Evolutionary conservation across 1,140 invertebrate genomes (phyloP), one percentile per base, ranked within the genome.

Genomic region (Aphelinus certus): DNA sequence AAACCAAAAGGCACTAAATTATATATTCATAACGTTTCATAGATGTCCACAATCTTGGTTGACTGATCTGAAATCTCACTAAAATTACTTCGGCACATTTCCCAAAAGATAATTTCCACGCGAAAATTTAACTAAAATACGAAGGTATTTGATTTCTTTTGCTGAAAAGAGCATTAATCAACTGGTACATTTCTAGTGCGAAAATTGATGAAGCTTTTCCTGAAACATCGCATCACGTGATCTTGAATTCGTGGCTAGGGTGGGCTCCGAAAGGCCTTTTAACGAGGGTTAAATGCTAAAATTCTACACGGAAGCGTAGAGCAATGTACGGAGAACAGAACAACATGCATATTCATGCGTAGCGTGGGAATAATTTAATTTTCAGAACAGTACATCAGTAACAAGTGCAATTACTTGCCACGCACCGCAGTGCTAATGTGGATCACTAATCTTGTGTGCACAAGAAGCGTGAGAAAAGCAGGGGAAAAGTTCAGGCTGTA

Each of bases 301-400:
- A 72, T 26, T 9, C 49, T 10, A 47, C 48, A 53, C 51, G 51
- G 51, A 53, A 53, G 51, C 4, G 51, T 1, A 10, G 6, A 65
- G 45, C 47, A 51, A 58, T 7, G 63, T 57, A 55, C 45, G 42
- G 47, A 3, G 53, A 7, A 26, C 7, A 60, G 43, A 66, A 43
- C 7, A 46, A 10, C 47, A 68, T 81, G 71, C 76, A 81, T 80
- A 81, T 81, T 81, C 79, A 81, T 81, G 78, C 55, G 55, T n/a
- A n/a, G 57, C 43, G 61, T 3, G 48, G 58, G 53, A 72, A 77
- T 80, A 77, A 81, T 81, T 80, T 77, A 81, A 81, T 81, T 80
- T 79, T 81, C 76, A 66, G 66, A 73, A 75, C 71, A 70, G 67
- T 72, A 78, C 79, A 79, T 79, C 76, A 73, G 77, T 79, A 80